A percentile compares a stretch with the other conserved stretches of the same genome.
Conservation (phyloP, 2,888 invertebrate genomes). For the Leptura quadrifasciata region DNA sequence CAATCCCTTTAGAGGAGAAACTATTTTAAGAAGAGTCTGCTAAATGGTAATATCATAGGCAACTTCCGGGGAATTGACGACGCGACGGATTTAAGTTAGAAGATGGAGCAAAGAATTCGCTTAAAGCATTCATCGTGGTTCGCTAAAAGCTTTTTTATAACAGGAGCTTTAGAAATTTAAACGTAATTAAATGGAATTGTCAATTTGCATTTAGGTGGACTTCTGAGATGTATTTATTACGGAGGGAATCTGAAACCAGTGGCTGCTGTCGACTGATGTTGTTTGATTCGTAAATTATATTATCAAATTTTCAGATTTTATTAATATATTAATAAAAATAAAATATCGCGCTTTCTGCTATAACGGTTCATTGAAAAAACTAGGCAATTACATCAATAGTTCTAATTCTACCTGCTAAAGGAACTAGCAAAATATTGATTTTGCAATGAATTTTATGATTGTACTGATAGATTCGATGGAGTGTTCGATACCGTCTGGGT, state of each 20-base stretch:
- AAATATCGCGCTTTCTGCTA: no score
- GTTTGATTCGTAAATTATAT: no score
- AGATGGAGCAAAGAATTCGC: constrained; percentile 15
- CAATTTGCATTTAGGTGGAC: constrained; percentile 34
- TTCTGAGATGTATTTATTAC: background rate
- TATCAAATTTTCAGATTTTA: no score
- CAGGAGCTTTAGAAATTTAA: constrained; percentile 8
- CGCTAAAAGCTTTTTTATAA: constrained; percentile 31
- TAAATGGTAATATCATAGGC: background rate
- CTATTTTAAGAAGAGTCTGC: background rate
- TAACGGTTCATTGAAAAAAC: no score
- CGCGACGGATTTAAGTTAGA: constrained; percentile 10
- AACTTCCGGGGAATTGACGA: constrained; percentile 26
- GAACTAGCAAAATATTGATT: no score
- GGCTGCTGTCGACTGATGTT: background rate
- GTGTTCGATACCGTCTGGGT: no score
- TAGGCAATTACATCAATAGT: no score
- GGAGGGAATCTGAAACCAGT: background rate
- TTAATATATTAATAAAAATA: no score
- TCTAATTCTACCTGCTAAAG: no score
- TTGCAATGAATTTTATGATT: no score
- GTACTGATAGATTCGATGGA: no score
- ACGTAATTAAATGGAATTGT: constrained; percentile 24
- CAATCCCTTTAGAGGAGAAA: background rate
- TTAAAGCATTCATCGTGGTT: background rate